Conservation (phyloP, 2,888 invertebrate species). For the Clunio marinus region DNA sequence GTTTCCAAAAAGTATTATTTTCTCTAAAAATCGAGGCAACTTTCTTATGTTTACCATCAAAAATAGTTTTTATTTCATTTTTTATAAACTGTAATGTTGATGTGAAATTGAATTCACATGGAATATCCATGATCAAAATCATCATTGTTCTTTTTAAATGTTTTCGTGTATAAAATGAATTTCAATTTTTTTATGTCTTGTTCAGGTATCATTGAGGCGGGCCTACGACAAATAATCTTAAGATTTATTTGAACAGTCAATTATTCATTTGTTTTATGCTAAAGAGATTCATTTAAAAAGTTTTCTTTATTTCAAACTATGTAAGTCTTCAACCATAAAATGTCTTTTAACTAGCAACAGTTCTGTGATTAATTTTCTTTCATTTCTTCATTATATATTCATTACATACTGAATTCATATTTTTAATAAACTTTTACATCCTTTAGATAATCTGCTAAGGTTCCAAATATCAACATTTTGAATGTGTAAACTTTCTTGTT, state of each 20-base stretch:
- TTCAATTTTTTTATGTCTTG: background rate
- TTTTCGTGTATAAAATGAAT: background rate
- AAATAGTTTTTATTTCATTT: background rate
- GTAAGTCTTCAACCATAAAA: background rate
- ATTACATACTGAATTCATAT: no score
- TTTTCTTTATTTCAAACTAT: background rate
- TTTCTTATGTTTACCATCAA: background rate
- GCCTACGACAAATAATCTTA: background rate
- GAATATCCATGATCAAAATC: no score
- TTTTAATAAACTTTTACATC: no score
- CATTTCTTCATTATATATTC: no score
- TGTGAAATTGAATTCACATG: no score
- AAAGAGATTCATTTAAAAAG: background rate
- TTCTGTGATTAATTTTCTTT: no score
- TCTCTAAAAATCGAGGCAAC: background rate
- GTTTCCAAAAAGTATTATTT: background rate
- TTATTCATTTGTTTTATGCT: background rate
- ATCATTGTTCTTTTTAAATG: no score
- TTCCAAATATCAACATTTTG: constrained; percentile 3
- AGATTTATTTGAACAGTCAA: background rate
- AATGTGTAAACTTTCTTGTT: background rate
- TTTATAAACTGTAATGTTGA: no score
- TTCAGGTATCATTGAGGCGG: background rate
- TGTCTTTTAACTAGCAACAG: no score
- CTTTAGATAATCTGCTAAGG: constrained; percentile 1